Conservation (phyloP, 2,797 vertebrate genomes). For the Diceros bicornis region DNA sequence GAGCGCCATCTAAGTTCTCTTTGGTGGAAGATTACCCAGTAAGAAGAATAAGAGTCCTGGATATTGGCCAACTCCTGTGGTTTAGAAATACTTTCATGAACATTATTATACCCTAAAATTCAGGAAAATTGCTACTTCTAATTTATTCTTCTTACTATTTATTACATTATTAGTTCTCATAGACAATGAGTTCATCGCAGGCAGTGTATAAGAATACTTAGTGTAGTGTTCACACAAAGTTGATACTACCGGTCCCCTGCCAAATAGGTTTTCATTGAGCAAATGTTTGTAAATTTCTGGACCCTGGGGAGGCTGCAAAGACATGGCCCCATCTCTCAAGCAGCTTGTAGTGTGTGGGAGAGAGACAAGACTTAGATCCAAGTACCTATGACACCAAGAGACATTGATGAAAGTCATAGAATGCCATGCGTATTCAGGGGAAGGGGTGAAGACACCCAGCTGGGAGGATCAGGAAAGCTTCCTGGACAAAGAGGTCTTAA, state of each 20-base stretch:
- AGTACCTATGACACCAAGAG: background rate
- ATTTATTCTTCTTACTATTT: background rate
- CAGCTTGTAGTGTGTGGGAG: background rate
- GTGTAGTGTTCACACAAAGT: background rate
- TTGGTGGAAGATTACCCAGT: background rate
- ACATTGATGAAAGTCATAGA: background rate
- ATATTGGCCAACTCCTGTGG: background rate
- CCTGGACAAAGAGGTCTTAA: background rate
- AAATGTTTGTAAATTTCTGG: background rate
- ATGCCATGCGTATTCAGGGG: background rate
- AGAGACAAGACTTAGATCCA: background rate
- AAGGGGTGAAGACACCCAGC: background rate
- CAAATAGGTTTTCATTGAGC: background rate
- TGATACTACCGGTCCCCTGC: background rate
- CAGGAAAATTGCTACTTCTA: background rate
- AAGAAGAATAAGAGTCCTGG: background rate
- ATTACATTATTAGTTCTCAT: background rate
- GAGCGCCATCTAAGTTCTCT: background rate
- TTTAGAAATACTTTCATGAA: background rate
- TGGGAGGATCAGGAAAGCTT: background rate
- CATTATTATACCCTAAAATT: background rate
- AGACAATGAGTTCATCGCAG: background rate
- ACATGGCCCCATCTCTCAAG: background rate
- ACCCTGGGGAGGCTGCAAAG: background rate
- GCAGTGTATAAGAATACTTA: background rate